These are phyloP conservation scores for Drosophila imparisetae DNA, from an alignment of 2,888 invertebrate species.

Conservation along the genomic window DNA sequence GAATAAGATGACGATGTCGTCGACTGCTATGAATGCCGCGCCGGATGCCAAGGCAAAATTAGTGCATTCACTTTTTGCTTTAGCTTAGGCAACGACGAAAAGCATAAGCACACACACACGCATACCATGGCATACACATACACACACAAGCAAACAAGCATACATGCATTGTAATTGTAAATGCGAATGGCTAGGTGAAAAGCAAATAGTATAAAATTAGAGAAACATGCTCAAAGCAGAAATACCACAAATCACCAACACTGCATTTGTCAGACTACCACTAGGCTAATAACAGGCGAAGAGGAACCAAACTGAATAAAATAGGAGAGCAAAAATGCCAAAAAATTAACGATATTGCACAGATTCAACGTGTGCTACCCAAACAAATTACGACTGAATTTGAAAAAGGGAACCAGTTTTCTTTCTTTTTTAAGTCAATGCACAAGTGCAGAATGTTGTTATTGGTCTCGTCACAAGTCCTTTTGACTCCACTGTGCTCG, in stretches of 20 bases:
- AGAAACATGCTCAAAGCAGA: conserved; percentile 35
- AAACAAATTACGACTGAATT: conserved; percentile 30
- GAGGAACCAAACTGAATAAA: not conserved
- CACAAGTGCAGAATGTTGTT: conserved; percentile 44
- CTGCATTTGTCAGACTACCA: conserved; percentile 1
- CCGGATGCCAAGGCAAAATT: conserved; percentile 83
- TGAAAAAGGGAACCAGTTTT: conserved; percentile 59
- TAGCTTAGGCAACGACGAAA: conserved; percentile 58
- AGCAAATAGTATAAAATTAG: conserved; percentile 42
- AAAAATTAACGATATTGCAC: not conserved
- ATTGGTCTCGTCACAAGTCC: conserved; percentile 4
- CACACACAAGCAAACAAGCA: conserved; percentile 9
- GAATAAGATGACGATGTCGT: conserved; percentile 47
- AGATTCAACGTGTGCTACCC: conserved; percentile 9
- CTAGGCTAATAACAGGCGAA: conserved; percentile 2
- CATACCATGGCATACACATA: conserved; percentile 8
- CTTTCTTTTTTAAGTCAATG: conserved; percentile 24
- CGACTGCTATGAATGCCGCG: conserved; percentile 68
- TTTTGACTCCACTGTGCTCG: conserved; percentile 12
- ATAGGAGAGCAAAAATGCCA: not conserved
- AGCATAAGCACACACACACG: conserved; percentile 20
- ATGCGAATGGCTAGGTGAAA: conserved; percentile 57
- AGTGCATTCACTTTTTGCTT: conserved; percentile 82
- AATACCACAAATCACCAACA: conserved; percentile 33
- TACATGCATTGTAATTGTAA: conserved; percentile 43